Percentiles rank a stretch among this genome's conserved stretches.
These are phyloP conservation scores for Ceyx margarethae DNA, from an alignment of 2,113 vertebrate species.

Conservation along the genomic window DNA sequence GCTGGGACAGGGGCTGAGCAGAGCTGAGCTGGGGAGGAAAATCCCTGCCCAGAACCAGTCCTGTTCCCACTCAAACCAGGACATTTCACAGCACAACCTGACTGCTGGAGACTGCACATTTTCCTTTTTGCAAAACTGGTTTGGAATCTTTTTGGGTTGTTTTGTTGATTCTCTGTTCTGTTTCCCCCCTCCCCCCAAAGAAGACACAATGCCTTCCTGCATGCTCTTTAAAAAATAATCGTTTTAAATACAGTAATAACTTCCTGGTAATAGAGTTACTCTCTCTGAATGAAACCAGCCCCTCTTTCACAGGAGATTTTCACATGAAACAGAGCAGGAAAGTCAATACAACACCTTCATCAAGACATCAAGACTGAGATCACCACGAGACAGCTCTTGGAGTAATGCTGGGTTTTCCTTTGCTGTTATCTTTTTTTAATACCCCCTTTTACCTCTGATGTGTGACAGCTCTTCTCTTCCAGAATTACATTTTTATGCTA, in stretches of 20 bases:
- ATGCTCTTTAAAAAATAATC: background rate
- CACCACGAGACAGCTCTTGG: background rate
- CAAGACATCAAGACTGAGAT: background rate
- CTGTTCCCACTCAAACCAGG: too few relatives aligned
- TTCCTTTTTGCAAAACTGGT: background rate
- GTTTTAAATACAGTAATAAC: background rate
- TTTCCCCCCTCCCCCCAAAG: background rate
- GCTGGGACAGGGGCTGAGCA: too few relatives aligned
- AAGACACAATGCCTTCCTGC: background rate
- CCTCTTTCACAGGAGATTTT: background rate
- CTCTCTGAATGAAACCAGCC: background rate
- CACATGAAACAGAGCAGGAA: background rate
- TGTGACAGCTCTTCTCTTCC: background rate
- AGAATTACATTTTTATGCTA: background rate
- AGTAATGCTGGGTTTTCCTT: background rate
- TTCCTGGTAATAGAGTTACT: background rate
- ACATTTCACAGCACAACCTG: background rate
- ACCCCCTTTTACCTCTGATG: background rate
- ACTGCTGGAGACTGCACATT: fast-evolving
- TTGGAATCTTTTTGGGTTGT: background rate
- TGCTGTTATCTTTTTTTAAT: background rate
- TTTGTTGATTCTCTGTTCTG: too few relatives aligned
- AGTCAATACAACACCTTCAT: background rate
- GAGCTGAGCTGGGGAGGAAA: too few relatives aligned
- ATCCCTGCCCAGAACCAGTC: too few relatives aligned